Evolutionary conservation across 2,888 invertebrate species (phyloP), one percentile per base, ranked within the genome.

Genomic region (Yponomeuta malinellus): DNA sequence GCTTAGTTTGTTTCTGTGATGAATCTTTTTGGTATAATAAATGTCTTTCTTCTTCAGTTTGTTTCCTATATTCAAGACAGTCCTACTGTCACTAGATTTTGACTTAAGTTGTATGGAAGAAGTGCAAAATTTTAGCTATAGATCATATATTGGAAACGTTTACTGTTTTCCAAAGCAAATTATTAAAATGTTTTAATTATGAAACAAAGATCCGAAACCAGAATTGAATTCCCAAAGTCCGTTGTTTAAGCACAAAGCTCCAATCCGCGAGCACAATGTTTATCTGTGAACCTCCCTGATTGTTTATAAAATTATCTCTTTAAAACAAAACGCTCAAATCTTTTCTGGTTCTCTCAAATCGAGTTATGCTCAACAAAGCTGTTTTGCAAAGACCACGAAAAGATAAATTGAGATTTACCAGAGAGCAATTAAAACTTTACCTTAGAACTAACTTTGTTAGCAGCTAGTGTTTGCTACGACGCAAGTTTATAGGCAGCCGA

Each of bases 361-460:
- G 84, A 88, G 90, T 90, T 88, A 87, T 83, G 85, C 86, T 87
- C 85, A 89, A 90, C 89, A 88, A 85, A 87, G 83, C 86, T 82
- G 86, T 87, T 85, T 84, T 82, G 79, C 78, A 75, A 83, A 78
- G 83, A 87, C 88, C 87, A 81, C 87, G 83, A 89, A 89, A 91
- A 91, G 89, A 90, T 89, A 89, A 89, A 89, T 87, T 83, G 84
- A 89, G 88, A 87, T 89, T 89, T 89, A 85, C 88, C 81, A 79
- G 85, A 80, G 86, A 87, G 89, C 91, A 91, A 91, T 91, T 91
- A 91, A 91, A 91, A 91, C 88, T 91, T 91, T 90, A 90, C 87
- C 88, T 90, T 84, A 83, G 82, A 87, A 88, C 87, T 87, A 88
- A 90, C 82, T 90, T 89, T 84, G 89, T 91, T 89, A 87, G 85